These are phyloP conservation scores for Etia nguti DNA, from an alignment of 2,113 vertebrate species.

Conservation along the genomic window DNA sequence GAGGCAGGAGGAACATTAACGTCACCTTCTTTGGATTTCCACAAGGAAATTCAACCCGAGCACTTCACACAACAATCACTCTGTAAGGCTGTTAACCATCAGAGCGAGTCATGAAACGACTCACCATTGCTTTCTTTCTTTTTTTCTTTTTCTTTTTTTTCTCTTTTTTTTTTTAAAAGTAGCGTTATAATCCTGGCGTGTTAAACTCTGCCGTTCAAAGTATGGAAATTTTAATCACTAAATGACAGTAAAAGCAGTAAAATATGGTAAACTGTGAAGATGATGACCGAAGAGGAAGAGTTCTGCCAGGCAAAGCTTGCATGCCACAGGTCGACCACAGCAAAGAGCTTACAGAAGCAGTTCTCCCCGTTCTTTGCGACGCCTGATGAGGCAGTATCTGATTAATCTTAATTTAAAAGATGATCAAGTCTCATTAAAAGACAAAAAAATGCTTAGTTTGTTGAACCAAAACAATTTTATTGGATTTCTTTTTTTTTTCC, in stretches of 20 bases:
- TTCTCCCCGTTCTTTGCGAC: background rate
- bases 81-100: too few species aligned
- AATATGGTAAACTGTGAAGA: background rate
- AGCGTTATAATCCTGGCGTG: background rate
- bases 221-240: background rate
- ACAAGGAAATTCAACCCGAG: background rate
- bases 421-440: background rate
- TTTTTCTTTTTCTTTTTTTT: background rate
- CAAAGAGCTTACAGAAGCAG: background rate
- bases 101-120: too few species aligned
- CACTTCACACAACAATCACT: background rate
- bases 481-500: background rate
- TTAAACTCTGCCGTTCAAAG: background rate
- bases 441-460: background rate
- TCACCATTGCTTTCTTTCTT: too few species aligned
- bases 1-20: background rate
- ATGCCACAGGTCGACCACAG: background rate
- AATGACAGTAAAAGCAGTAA: background rate
- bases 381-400: background rate
- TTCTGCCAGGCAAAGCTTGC: background rate
- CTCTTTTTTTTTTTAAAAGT: background rate
- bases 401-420: background rate
- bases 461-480: background rate
- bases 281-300: background rate
- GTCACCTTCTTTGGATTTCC: background rate